These are phyloP conservation scores for Chloroceryle amazona DNA, from an alignment of 2,797 vertebrate genomes.

Conservation along the genomic window DNA sequence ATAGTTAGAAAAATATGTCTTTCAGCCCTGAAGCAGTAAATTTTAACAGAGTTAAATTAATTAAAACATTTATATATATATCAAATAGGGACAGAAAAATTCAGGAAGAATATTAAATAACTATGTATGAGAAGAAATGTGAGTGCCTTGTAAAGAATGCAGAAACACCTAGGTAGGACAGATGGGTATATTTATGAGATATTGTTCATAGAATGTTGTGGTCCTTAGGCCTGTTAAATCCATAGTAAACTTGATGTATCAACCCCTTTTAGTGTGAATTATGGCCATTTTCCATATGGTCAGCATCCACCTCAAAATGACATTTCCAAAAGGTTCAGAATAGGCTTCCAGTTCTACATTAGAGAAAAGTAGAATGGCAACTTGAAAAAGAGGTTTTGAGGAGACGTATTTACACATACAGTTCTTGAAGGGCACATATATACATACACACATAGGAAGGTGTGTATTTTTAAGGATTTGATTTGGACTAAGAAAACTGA, in stretches of 20 bases:
- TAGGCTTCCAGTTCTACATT: accelerated
- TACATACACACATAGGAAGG: accelerated
- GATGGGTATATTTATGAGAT: neutral
- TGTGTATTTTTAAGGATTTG: neutral
- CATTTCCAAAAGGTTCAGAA: neutral
- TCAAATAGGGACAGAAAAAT: neutral
- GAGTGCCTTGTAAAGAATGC: neutral
- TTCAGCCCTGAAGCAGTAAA: neutral
- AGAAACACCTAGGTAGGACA: neutral
- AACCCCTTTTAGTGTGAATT: neutral
- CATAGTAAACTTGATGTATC: neutral
- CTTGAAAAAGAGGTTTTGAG: neutral
- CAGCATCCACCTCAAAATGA: neutral
- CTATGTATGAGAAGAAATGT: neutral
- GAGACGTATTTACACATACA: neutral
- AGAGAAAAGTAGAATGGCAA: neutral
- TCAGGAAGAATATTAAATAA: neutral
- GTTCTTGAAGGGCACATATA: neutral
- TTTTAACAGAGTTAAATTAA: neutral
- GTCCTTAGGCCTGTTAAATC: neutral
- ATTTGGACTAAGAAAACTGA: neutral
- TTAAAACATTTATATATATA: neutral
- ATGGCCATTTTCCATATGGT: neutral
- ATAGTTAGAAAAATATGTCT: neutral
- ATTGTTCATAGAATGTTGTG: neutral